Base-by-base conservation (phyloP, 64 coral and sea anemone species). In the Pachyseris speciosa region DNA sequence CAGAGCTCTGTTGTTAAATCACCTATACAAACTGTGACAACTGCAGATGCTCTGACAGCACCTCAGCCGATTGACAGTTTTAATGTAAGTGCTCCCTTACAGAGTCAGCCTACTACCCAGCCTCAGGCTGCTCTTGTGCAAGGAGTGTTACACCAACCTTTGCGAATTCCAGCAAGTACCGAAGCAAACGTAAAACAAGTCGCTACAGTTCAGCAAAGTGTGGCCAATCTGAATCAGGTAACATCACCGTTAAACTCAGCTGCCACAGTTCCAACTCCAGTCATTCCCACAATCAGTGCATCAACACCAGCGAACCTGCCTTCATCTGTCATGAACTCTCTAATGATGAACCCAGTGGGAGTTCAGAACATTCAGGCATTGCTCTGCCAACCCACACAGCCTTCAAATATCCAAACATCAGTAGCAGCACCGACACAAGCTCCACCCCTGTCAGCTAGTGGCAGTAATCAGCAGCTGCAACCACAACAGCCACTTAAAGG, bases 401-500 rank as follows among this genome's bases (percentile, higher is more conserved):
- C 77, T 61, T 40, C 34, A 41, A 81, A 71, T 59, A 64, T 84
- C 37, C 89, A 92, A 40, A 47, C 68, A 16, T 71, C 70, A 31
- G 33, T 71, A 22, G 20, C 78, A 60, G 41, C 58, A 2, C 80
- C 84, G 25, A 44, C 6, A 1, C 16, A 65, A 15, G 66, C 44
- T 10, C 11, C 67, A 20, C 9, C 89, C 44, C 22, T 92, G n/a
- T 16, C 52, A 64, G 10, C 67, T 8, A 61, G 39, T 45, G 38
- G 41, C 39, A 58, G 36, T 69, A 69, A 69, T 26, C 63, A 71
- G 34, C 89, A 74, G 53, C 57, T 83, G 49, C 81, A 50, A 37
- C 74, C 85, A 17, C 95, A 97, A 53, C 72, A 93, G 28, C 95
- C 95, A 11, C 63, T 97, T 34, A 97, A 97, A 70, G 92, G 95